Conservation (phyloP, 2,797 vertebrate genomes). For the Sylvilagus floridanus region DNA sequence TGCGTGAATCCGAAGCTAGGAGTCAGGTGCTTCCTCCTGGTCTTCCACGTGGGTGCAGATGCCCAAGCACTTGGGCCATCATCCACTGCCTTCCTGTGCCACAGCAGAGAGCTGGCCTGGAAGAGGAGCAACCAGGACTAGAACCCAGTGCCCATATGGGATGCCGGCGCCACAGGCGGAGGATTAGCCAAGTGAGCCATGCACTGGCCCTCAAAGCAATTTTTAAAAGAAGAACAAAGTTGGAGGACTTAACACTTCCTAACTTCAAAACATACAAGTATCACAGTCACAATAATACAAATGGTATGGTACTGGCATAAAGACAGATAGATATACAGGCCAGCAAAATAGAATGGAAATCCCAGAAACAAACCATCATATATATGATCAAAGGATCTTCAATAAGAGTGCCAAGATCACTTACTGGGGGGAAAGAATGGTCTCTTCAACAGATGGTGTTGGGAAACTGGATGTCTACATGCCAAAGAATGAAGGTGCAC, state of each 20-base stretch:
- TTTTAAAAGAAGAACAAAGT: background rate
- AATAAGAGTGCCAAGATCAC: background rate
- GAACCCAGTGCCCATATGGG: no score
- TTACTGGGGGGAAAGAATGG: background rate
- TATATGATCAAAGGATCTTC: background rate
- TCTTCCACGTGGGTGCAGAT: no score
- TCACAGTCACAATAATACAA: background rate
- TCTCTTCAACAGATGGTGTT: no score
- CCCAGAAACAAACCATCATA: background rate
- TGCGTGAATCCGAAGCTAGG: no score
- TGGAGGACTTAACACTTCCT: background rate
- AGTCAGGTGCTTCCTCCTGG: no score
- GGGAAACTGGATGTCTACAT: background rate
- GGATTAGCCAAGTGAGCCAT: no score
- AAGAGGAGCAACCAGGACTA: no score
- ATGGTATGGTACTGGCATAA: background rate
- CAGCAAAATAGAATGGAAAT: background rate
- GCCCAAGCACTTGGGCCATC: no score
- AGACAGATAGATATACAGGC: background rate
- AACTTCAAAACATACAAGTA: background rate
- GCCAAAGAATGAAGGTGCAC: background rate
- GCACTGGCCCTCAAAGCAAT: no score
- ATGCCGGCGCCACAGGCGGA: no score
- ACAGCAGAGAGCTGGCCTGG: no score
- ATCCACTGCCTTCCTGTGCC: no score